Base-by-base conservation (phyloP, 2,888 invertebrate genomes). In the Drosophila setosimentum region DNA sequence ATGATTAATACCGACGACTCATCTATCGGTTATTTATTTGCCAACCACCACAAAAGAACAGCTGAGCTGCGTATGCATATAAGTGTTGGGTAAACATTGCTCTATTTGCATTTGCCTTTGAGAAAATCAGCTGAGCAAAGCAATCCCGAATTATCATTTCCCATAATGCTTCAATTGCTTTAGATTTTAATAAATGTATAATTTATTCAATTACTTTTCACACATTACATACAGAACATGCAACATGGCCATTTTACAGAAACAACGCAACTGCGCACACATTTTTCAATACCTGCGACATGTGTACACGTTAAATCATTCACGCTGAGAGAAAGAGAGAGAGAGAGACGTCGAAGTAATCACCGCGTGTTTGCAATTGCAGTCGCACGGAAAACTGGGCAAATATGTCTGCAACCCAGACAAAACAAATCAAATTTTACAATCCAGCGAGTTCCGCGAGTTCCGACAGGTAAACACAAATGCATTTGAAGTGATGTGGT, bases 381-480 rank as follows among this genome's bases (percentile, higher is more conserved):
- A 69, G 64, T 73, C 71, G 70, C 64, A 70, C 64, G 71, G 21
- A 45, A 66, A 83, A 64, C 51, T 55, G 37, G 49, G 51, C 16
- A 64, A 75, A 59, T 40, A 92, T 91, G 92, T 91, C 92, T 81
- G 81, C 78, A 63, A 78, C 85, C 33, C 92, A 91, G 79, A 82
- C 90, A 78, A 93, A 93, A 80, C 95, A 92, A 90, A 91, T 94
- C 91, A 95, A 95, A 92, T 95, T 96, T 91, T 97, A 97, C 94
- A 87, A 91, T 78, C 97, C 97, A 82, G 97, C 97, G 87, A 97
- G 97, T 93, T 97, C 97, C 72, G 97, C 97, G 78, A 98, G 97
- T 94, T 97, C 97, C 77, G 97, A 97, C 94, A 97, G 97, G 97
- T 97, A 96, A 45, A 24, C 45, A 94, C 73, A 64, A 73, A 73